Base-by-base conservation (phyloP, 2,113 vertebrate species). In the Leuciscus idus region DNA sequence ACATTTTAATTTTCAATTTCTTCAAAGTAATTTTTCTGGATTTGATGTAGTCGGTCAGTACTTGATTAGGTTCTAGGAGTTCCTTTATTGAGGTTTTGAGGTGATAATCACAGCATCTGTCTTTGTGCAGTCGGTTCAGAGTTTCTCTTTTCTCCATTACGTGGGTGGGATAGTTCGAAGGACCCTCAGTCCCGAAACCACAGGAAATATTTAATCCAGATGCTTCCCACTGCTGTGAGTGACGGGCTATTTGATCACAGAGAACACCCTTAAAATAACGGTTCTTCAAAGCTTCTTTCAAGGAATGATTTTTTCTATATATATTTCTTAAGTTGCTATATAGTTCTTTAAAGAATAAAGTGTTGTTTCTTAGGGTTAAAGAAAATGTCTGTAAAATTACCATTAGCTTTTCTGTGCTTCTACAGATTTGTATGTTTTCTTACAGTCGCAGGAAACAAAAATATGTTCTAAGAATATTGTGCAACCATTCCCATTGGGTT, bases 41-140 rank as follows among this genome's bases (percentile, higher is more conserved):
- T 43, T 73, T 43, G 36, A 23, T 84, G 55, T 23, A 84, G 46
- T 74, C 46, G 52, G 30, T 70, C n/a, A 48, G 46, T 52, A 74
- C 70, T 83, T 86, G 66, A 59, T 85, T 77, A 83, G 70, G 59
- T 84, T 55, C 30, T 33, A 61, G 52, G 23, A 74, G 64, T 50
- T 72, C 46, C 43, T 55, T 81, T 81, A 82, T 26, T 26, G 23
- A 82, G 64, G 72, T 55, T 85, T 87, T 46, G 78, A 61, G 76
- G 87, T 84, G 81, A 81, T 75, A 86, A 46, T 9, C 48, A 75
- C 78, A 77, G 79, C 88, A 87, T 86, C 78, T 81, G 88, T 70
- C 33, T 87, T 61, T 81, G 13, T 50, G 52, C 76, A 61, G 77
- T 70, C 55, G 84, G 5, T 59, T 55, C 64, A 66, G 70, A 43